A percentile compares a stretch with the other conserved stretches of the same genome.
Conservation (phyloP, 1,140 invertebrate genomes). For the Bombus confusus region DNA sequence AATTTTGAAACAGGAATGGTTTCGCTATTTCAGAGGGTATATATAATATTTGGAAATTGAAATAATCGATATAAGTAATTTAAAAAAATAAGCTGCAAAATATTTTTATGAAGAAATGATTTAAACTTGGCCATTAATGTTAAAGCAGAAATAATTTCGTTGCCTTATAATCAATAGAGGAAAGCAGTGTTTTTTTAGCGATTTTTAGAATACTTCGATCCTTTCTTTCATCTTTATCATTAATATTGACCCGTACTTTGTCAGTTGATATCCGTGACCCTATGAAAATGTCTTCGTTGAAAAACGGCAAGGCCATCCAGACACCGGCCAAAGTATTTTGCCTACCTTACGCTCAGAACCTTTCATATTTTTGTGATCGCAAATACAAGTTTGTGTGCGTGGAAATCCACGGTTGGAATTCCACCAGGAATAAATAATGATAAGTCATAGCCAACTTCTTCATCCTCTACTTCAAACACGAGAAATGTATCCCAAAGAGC, state of each 20-base stretch:
- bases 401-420: constrained; percentile 7
- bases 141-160: not conserved
- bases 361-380: not conserved
- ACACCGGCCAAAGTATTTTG: not conserved
- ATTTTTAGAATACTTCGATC: not conserved
- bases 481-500: not conserved
- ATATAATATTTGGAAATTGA: no score
- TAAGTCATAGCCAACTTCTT: constrained; percentile 7
- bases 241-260: constrained; percentile 12
- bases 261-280: not conserved
- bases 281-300: constrained; percentile 30
- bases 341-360: not conserved
- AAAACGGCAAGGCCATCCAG: constrained; percentile 7
- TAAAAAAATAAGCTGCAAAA: no score
- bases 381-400: not conserved
- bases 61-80: no score
- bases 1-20: no score
- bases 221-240: constrained; percentile 1
- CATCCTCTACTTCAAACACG: not conserved
- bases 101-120: no score
- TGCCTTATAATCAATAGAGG: not conserved
- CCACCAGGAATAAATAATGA: constrained; percentile 2
- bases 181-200: not conserved
- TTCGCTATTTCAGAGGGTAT: no score
- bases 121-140: not conserved